Conservation (phyloP, 2,797 vertebrate species). For the Cyclopterus lumpus region DNA sequence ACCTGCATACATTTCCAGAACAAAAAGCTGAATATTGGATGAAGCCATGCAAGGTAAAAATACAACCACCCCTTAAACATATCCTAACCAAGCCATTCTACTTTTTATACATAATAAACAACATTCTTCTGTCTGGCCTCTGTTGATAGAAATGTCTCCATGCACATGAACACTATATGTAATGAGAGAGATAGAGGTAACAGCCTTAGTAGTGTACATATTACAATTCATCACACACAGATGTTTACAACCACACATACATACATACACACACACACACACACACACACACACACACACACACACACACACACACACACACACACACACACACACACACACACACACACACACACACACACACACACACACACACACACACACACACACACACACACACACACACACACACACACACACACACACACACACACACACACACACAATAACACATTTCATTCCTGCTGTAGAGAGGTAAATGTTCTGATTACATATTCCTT, state of each 20-base stretch:
- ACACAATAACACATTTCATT: slow-evolving; percentile 1
- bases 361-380: no score
- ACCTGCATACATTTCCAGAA: neutral
- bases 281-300: neutral
- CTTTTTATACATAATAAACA: neutral
- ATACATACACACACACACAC: no score
- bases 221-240: neutral
- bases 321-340: neutral
- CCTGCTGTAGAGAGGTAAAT: slow-evolving; percentile 33
- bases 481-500: slow-evolving; percentile 63
- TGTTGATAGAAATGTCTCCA: neutral
- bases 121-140: neutral
- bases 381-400: no score
- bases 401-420: slow-evolving; percentile 10
- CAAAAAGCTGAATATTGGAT: neutral
- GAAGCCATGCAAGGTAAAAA: no score
- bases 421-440: neutral
- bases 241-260: no score
- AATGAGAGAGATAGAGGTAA: neutral
- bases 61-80: neutral
- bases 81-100: neutral
- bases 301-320: neutral
- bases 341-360: slow-evolving; percentile 4
- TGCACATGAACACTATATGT: neutral
- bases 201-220: slow-evolving; percentile 7